Evolutionary conservation across 2,113 vertebrate species (phyloP), one percentile per base, ranked within the genome.

Genomic region (Rissa tridactyla): DNA sequence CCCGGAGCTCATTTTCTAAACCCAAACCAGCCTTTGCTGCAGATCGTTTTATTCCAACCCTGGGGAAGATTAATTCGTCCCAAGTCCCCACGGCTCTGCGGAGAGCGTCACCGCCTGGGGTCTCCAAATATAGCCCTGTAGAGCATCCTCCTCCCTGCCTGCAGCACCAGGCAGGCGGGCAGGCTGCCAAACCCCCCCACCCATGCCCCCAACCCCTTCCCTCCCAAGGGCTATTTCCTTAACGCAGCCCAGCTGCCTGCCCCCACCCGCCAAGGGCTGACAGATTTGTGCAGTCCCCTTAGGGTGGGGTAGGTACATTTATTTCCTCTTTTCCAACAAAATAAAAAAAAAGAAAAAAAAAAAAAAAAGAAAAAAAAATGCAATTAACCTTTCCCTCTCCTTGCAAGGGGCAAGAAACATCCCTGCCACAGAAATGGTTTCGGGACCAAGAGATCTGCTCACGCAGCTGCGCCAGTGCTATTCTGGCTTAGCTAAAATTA

Each of bases 221-320:
- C 89, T 79, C 57, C 65, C 77, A 61, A 82, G 57, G 70, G 68
- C 78, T 17, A 82, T 60, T 97, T 97, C 96, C 96, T 96, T 79
- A 86, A 86, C n/a, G 6, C 68, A 79, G 49, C 84, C 84, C 88
- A 82, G 91, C 91, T 82, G 89, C 54, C 70, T n/a, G 92, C 82
- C 75, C 90, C 91, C 94, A 88, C 94, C 96, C 88, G 1, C 64
- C 64, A 8, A 21, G 62, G 77, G 76, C 90, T 96, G 96, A 95
- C 92, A 96, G 96, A 96, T 97, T 79, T 89, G 95, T 92, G 79
- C 77, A 69, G 91, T 93, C 86, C 64, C 61, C 52, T 68, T 38
- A 65, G 97, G 96, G 97, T 79, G 95, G 94, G 87, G 92, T 78
- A 55, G 72, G 76, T 79, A 66, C 55, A 87, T 71, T 86, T 88